Evolutionary conservation across 2,797 vertebrate species (phyloP).

Genomic region (Gymnoscopelus microlampas): DNA sequence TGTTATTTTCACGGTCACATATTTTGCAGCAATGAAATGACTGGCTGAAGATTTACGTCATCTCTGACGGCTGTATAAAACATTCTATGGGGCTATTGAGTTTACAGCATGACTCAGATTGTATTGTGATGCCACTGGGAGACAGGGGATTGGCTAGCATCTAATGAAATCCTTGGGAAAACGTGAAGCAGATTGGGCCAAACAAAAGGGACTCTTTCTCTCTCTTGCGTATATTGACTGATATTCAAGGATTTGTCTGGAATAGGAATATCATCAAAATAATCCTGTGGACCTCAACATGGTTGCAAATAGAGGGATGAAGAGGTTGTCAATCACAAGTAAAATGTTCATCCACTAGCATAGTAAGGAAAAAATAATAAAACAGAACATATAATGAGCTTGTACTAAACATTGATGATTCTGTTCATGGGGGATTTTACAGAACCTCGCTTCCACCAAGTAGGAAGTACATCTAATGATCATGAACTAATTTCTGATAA

Average conservation of each 20-base stretch:
- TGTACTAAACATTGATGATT: background rate
- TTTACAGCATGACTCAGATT: slow-evolving; percentile 62
- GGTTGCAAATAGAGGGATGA: background rate
- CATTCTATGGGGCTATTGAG: slow-evolving; percentile 58
- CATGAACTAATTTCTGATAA: background rate
- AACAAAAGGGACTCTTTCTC: slow-evolving; percentile 14
- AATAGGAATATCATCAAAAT: background rate
- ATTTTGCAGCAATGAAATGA: slow-evolving; percentile 55
- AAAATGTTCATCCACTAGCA: slow-evolving; percentile 2
- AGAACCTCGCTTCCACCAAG: slow-evolving; percentile 20
- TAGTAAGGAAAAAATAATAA: background rate
- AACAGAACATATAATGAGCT: background rate
- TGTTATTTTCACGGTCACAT: slow-evolving; percentile 63
- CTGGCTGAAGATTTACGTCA: slow-evolving; percentile 43
- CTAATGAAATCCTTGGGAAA: slow-evolving; percentile 28
- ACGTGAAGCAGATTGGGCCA: slow-evolving; percentile 8
- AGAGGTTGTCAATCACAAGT: background rate
- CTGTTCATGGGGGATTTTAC: background rate
- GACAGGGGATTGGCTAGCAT: slow-evolving; percentile 23
- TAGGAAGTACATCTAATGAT: slow-evolving; percentile 33
- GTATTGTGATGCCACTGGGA: slow-evolving; percentile 33
- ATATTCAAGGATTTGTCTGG: slow-evolving; percentile 11
- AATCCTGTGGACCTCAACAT: background rate
- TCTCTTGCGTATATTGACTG: slow-evolving; percentile 1
- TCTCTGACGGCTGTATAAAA: slow-evolving; percentile 44